Evolutionary conservation across 2,113 vertebrate species (phyloP), one percentile per base, ranked within the genome.

Genomic region (Columba livia): DNA sequence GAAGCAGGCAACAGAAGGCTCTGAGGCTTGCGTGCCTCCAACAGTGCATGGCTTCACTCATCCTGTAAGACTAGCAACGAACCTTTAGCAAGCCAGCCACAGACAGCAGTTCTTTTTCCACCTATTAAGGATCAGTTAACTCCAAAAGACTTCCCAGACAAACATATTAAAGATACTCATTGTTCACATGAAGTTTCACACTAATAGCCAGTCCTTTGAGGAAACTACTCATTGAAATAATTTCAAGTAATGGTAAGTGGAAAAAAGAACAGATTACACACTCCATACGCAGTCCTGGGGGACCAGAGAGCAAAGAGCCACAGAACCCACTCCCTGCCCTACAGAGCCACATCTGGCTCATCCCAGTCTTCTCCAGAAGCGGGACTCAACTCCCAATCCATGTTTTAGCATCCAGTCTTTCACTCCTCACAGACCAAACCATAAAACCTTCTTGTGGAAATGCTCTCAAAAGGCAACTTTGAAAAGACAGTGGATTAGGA

Each of bases 1-100:
- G 81, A 96, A 95, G 85, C 84, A 94, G 84, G 57, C 84, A 89
- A 91, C 78, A 93, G 93, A 96, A 95, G 75, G 89, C 77, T 94
- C 82, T 4, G 44, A 91, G 81, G 62, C 90, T 87, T 77, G 31
- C 3, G 0, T 89, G 78, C 70, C 73, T 92, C 72, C 57, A 34
- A 29, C 1, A 1, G 34, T 2, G 12, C 18, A 9, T 0, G 21
- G 56, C 18, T 94, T 84, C 77, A 25, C 50, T 85, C 44, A 36
- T 44, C 78, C 48, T 66, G 17, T 62, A 85, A 91, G 70, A 66
- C 60, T 12, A 69, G 58, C 57, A 77, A 89, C 6, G 4, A 69
- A 87, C 85, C 44, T 75, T 82, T 10, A 31, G 57, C 79, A 65
- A 50, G 26, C 25, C 12, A 3, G 73, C 73, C 50, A 47, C 5